A percentile compares a stretch with the other conserved stretches of the same genome.
These are phyloP conservation scores for Smittia aterrima DNA, from an alignment of 2,888 invertebrate genomes.

Conservation along the genomic window DNA sequence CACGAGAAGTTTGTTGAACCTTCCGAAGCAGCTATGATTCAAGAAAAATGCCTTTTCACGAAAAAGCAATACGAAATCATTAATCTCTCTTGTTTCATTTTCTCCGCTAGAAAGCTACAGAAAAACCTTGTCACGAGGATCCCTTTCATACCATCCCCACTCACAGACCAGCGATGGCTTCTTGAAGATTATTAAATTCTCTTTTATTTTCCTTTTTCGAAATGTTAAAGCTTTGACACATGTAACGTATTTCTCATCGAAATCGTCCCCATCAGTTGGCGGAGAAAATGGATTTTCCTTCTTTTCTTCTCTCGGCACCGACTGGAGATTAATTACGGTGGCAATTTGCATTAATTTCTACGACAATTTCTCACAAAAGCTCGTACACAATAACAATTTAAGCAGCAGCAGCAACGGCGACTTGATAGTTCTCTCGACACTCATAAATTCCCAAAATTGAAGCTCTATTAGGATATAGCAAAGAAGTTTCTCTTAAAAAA, in stretches of 20 bases:
- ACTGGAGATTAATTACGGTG: background rate
- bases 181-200: background rate
- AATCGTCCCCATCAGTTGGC: background rate
- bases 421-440: background rate
- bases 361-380: background rate
- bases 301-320: background rate
- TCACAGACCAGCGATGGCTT: no score
- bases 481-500: background rate
- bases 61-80: conserved; percentile 37
- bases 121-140: background rate
- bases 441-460: background rate
- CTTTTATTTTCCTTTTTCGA: background rate
- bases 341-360: background rate
- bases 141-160: background rate
- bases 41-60: conserved; percentile 38
- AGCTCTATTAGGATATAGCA: conserved; percentile 28
- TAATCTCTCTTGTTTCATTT: conserved; percentile 26
- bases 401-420: background rate
- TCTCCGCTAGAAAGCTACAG: background rate
- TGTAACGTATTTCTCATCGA: background rate
- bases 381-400: background rate
- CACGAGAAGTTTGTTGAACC: background rate
- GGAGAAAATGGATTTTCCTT: background rate
- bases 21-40: background rate
- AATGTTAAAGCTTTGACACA: background rate